Base-by-base conservation (phyloP, 1,140 invertebrate genomes). In the Diprion similis region DNA sequence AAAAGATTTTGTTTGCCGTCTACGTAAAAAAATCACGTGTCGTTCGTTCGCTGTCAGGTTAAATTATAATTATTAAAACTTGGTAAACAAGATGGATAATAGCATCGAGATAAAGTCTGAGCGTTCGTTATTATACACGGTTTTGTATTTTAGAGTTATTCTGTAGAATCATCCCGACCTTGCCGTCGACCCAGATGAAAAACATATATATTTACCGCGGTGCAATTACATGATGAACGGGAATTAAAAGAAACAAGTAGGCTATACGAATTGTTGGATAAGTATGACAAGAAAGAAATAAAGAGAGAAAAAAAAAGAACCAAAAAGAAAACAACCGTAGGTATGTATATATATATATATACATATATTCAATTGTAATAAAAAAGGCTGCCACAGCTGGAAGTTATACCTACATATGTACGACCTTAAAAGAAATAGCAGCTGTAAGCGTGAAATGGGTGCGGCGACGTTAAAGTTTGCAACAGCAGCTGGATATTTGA, bases 91-190 rank as follows among this genome's bases (percentile, higher is more conserved):
- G 51, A 17, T 59, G 51, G 11, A 17, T 15, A 37, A 37, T 37
- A 37, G 24, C 24, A 59, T 15, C 51, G 51, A 59, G 51, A 59
- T 59, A 59, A 59, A 59, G 51, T 59, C 51, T 59, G 51, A 59
- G 9, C 51, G 9, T 9, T 59, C 11, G 51, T 59, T 9, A 59
- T 37, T 37, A 37, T 37, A 37, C 24, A 1, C 24, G 24, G 24
- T 37, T 37, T 37, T 37, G 24, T 37, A 37, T 37, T 37, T 37
- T 37, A 3, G 6, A 6, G 24, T 3, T 3, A 6, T 37, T 3
- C 6, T 17, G 51, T 59, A 59, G 51, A 59, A 37, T 37, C 24
- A 37, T 37, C 24, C 24, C 51, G 51, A 59, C 51, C 51, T 59
- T 59, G 51, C 51, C 51, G 24, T 59, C 51, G 51, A 59, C 51